These are phyloP conservation scores for Phymorhynchus buccinoides DNA, from an alignment of 1,140 invertebrate genomes.

Conservation along the genomic window DNA sequence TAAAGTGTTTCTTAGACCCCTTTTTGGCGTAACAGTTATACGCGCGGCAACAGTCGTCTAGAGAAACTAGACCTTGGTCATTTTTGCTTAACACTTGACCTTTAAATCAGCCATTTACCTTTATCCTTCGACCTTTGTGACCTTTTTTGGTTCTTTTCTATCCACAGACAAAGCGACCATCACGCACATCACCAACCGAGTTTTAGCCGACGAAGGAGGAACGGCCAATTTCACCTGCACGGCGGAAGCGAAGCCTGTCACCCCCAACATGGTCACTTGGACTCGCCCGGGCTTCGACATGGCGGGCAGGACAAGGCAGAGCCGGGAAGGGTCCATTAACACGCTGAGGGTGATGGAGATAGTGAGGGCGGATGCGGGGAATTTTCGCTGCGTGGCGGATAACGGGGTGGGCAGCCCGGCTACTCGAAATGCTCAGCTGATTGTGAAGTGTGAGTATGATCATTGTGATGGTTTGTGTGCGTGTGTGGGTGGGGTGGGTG, in stretches of 20 bases:
- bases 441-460: constrained; percentile 86
- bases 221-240: constrained; percentile 90
- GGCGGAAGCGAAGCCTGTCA: constrained; percentile 87
- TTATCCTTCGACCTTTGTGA: too few relatives aligned
- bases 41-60: too few relatives aligned
- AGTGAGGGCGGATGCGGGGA: constrained; percentile 87
- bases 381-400: constrained; percentile 91
- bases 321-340: constrained; percentile 52
- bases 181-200: constrained; percentile 82
- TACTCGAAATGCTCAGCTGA: constrained; percentile 77
- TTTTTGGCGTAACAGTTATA: too few relatives aligned
- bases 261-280: constrained; percentile 91
- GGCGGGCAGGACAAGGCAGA: constrained; percentile 71
- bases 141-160: too few relatives aligned
- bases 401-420: constrained; percentile 90
- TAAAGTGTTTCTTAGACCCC: too few relatives aligned
- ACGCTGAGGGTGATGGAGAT: constrained; percentile 86
- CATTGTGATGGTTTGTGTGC: too few relatives aligned
- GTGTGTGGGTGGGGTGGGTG: not conserved
- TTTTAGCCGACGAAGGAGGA: constrained; percentile 84
- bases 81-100: too few relatives aligned
- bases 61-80: too few relatives aligned
- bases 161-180: constrained; percentile 87
- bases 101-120: too few relatives aligned
- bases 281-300: constrained; percentile 78